Conservation (phyloP, 2,113 vertebrate species). For the Menidia beryllina region DNA sequence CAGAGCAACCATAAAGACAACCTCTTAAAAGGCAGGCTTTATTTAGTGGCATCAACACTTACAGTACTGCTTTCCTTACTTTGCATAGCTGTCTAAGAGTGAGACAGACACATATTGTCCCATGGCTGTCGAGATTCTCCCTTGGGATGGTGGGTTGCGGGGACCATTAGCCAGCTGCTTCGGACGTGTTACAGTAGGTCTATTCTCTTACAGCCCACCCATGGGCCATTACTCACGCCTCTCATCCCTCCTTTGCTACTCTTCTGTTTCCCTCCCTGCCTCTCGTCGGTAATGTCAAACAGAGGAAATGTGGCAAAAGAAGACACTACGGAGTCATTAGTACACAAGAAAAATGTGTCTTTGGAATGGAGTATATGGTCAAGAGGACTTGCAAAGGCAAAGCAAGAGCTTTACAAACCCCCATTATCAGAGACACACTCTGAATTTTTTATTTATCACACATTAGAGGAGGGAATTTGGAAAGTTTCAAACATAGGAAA, state of each 20-base stretch:
- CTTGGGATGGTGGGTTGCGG: constrained; percentile 56
- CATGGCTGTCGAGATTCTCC: constrained; percentile 42
- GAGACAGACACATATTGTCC: constrained; percentile 64
- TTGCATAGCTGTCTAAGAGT: neutral
- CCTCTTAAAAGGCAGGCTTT: neutral
- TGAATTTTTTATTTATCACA: constrained; percentile 1
- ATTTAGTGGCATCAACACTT: neutral
- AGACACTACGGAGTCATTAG: constrained; percentile 38
- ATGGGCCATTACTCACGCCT: constrained; percentile 63
- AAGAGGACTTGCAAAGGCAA: constrained; percentile 29
- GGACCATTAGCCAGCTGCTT: constrained; percentile 66
- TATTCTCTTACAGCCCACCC: constrained; percentile 73
- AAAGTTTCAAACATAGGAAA: constrained; percentile 24
- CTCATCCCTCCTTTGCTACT: constrained; percentile 52
- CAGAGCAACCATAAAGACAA: neutral
- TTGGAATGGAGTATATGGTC: constrained; percentile 30
- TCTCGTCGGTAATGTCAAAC: constrained; percentile 51
- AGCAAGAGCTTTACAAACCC: constrained; percentile 2
- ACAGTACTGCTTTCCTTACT: neutral
- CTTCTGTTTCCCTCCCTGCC: constrained; percentile 26
- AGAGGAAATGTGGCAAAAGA: constrained; percentile 29
- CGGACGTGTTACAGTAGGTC: constrained; percentile 70
- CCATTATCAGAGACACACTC: neutral
- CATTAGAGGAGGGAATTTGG: constrained; percentile 1
- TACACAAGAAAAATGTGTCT: constrained; percentile 55